Conservation (phyloP, 2,888 invertebrate species). For the Periphyllus acericola region DNA sequence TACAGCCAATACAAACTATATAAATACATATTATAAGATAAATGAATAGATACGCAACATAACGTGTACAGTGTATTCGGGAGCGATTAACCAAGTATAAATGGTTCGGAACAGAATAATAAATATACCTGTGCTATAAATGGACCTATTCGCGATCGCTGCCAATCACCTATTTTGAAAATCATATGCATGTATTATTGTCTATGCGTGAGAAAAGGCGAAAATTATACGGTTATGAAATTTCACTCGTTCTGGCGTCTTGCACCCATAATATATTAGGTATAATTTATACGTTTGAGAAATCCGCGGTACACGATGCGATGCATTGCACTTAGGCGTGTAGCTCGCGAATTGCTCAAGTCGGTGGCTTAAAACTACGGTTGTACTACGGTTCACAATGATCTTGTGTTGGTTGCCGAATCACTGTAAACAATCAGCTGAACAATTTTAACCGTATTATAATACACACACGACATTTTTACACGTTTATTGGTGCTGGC, state of each 20-base stretch:
- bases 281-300: not conserved
- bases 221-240: constrained; percentile 10
- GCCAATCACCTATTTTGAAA: not conserved
- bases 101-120: no score
- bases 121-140: no score
- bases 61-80: no score
- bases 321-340: not conserved
- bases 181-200: not conserved
- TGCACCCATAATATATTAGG: not conserved
- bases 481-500: no score
- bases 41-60: no score
- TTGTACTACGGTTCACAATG: not conserved
- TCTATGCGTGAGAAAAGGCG: not conserved
- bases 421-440: no score
- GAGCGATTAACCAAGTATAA: no score
- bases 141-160: not conserved
- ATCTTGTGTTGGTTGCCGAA: not conserved
- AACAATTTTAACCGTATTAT: no score
- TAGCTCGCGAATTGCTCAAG: not conserved
- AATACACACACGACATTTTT: no score
- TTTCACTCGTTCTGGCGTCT: not conserved
- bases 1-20: no score
- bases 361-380: not conserved
- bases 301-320: not conserved
- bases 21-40: no score